phyloP scores from a whole-genome alignment of 2,797 vertebrate genomes.

The Coccyzus lansbergi region DNA sequence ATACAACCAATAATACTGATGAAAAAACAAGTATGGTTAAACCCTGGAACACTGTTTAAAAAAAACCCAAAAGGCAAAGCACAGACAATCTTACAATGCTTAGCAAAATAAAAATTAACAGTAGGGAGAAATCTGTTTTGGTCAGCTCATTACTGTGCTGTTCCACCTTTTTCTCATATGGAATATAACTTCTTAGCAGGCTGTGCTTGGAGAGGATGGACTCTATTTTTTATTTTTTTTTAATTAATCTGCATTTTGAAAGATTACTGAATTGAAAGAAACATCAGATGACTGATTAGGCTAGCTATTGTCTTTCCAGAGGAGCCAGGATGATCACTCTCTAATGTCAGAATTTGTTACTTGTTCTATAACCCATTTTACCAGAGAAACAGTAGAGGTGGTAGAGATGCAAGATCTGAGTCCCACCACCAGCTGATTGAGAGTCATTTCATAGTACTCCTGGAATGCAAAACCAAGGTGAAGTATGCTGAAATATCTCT shows the following conservation, averaged over 20 bases:
- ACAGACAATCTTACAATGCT: neutral
- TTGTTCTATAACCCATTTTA: neutral
- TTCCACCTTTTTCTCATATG: neutral
- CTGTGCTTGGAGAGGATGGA: neutral
- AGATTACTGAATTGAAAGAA: neutral
- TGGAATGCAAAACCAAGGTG: neutral
- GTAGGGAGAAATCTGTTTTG: neutral
- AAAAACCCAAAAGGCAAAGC: neutral
- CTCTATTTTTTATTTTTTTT: neutral
- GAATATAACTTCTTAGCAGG: neutral
- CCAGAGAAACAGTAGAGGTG: neutral
- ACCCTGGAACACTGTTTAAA: neutral
- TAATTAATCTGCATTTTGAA: neutral
- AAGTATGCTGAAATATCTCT: neutral
- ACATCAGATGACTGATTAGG: neutral
- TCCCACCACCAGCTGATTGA: neutral
- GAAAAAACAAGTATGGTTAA: neutral
- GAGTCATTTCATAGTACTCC: neutral
- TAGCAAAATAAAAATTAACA: neutral
- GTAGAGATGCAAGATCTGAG: neutral
- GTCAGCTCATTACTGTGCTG: neutral
- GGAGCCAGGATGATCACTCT: neutral
- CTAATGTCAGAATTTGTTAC: neutral
- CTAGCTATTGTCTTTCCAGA: neutral
- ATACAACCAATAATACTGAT: neutral